Conservation (phyloP, 2,113 vertebrate genomes). For the Oryzias curvinotus region DNA sequence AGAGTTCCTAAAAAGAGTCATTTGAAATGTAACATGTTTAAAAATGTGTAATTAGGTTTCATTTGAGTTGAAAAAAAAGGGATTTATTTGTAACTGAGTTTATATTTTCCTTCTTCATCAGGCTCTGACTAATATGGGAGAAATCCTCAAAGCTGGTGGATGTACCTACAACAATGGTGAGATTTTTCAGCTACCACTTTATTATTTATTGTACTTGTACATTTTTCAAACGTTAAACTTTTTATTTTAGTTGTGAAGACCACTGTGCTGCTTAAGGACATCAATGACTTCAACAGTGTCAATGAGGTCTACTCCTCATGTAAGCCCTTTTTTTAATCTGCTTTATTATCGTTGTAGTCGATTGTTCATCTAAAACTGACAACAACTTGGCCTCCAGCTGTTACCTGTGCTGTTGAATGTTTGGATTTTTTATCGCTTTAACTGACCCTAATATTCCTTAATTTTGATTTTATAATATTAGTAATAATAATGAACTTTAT, state of each 20-base stretch:
- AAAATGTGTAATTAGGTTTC: too few relatives aligned
- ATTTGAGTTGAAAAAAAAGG: too few relatives aligned
- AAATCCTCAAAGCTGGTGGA: conserved; percentile 90
- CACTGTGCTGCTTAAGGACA: conserved; percentile 90
- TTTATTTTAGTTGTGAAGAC: conserved; percentile 91
- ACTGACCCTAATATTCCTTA: too few relatives aligned
- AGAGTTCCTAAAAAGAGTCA: too few relatives aligned
- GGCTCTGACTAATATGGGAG: conserved; percentile 92
- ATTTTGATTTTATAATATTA: too few relatives aligned
- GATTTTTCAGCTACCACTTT: conserved; percentile 30
- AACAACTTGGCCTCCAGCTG: background rate
- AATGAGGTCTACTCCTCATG: conserved; percentile 93
- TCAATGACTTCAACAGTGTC: conserved; percentile 89
- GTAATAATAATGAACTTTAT: too few relatives aligned
- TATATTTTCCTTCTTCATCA: conserved; percentile 40
- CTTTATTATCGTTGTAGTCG: background rate
- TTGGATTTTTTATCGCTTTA: too few relatives aligned
- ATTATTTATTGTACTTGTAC: background rate
- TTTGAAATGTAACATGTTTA: too few relatives aligned
- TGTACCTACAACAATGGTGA: conserved; percentile 90
- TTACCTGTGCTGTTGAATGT: too few relatives aligned
- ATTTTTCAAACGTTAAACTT: background rate
- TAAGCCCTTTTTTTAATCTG: conserved; percentile 71
- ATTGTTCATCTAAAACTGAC: background rate
- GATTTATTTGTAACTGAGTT: too few relatives aligned